Evolutionary conservation across 2,113 vertebrate genomes (phyloP).

Genomic region (Clarias macrocephalus): DNA sequence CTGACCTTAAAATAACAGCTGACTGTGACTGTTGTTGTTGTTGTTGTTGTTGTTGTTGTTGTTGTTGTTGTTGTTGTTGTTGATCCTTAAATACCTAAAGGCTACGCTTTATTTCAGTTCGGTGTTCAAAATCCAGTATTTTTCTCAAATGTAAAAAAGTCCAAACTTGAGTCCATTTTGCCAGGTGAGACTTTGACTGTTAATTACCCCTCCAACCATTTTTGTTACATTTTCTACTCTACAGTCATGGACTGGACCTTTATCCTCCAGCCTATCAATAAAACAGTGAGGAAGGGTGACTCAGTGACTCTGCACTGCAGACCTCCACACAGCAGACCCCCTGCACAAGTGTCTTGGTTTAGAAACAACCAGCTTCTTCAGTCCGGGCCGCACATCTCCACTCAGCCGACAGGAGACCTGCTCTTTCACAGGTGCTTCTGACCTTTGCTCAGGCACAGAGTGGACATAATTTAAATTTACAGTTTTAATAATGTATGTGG

Average conservation of each 20-base stretch:
- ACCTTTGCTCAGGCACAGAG: not conserved
- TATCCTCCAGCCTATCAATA: conserved; percentile 64
- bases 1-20: too few relatives aligned
- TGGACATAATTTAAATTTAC: not conserved
- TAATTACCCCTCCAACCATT: not conserved
- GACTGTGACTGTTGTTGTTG: too few relatives aligned
- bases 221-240: conserved; percentile 24
- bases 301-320: conserved; percentile 66
- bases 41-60: too few relatives aligned
- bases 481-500: not conserved
- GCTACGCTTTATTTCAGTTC: too few relatives aligned
- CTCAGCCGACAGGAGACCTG: conserved; percentile 68
- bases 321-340: conserved; percentile 67
- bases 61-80: too few relatives aligned
- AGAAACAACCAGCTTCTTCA: conserved; percentile 65
- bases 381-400: conserved; percentile 35
- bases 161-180: too few relatives aligned
- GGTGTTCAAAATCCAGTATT: too few relatives aligned
- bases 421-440: conserved; percentile 66
- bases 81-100: too few relatives aligned
- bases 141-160: too few relatives aligned
- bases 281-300: conserved; percentile 61
- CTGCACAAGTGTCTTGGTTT: conserved; percentile 71
- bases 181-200: too few relatives aligned
- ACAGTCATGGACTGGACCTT: conserved; percentile 75